A percentile compares a stretch with the other conserved stretches of the same genome.
These are phyloP conservation scores for Tapirus indicus DNA, from an alignment of 2,797 vertebrate species.

Conservation along the genomic window DNA sequence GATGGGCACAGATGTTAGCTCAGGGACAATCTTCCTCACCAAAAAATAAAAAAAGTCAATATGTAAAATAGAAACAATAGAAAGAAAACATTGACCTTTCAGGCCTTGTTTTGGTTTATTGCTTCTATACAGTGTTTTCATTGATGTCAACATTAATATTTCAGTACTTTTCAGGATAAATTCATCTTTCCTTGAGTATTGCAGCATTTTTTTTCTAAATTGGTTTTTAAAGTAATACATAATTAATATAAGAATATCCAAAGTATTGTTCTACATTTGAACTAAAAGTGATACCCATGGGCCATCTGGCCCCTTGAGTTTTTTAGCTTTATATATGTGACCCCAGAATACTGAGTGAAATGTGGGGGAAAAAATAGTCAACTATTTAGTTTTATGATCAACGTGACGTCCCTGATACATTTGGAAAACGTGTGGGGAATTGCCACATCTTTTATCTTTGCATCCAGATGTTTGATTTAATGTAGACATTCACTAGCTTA, in stretches of 20 bases:
- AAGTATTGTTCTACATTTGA: background rate
- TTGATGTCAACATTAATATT: background rate
- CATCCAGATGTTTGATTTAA: constrained; percentile 52
- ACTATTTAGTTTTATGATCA: background rate
- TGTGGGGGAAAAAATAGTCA: fast-evolving
- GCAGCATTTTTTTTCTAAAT: background rate
- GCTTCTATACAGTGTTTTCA: background rate
- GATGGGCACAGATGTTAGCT: no score
- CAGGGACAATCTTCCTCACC: no score
- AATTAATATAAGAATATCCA: background rate
- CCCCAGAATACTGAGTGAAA: background rate
- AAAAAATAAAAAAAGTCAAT: background rate
- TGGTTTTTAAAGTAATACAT: background rate
- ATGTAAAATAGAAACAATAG: background rate
- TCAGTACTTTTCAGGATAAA: background rate
- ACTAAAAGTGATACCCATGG: constrained; percentile 1
- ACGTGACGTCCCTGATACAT: background rate
- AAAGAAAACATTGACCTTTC: background rate
- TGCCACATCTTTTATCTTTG: background rate
- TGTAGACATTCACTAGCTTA: background rate
- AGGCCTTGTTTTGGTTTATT: background rate
- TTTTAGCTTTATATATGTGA: background rate
- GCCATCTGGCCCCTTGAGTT: background rate
- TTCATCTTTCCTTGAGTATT: background rate
- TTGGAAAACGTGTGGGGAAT: background rate